Evolutionary conservation across 2,888 invertebrate genomes (phyloP), one percentile per base, ranked within the genome.

Genomic region (Agrypnus murinus): DNA sequence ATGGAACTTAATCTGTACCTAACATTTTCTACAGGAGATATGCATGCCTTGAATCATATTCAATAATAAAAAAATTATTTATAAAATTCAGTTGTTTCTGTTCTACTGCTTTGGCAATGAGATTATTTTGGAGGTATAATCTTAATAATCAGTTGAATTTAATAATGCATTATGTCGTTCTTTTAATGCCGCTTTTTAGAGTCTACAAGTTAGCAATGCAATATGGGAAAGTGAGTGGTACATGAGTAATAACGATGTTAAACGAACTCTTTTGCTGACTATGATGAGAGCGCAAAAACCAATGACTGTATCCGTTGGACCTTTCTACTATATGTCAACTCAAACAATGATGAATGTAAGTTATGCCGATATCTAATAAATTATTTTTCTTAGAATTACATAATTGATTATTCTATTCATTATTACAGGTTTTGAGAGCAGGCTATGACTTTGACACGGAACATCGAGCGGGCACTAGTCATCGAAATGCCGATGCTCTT

Each of bases 271-370:
- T 10, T 15, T 46, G 10, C 17, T 17, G 4, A 36, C 59, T 8
- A 45, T 66, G 48, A 9, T 66, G 17, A 25, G 58, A 15, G 34
- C 66, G 2, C 59, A 60, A 31, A 32, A 17, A 25, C 48, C 66
- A n/a, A 12, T 66, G 0, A 34, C 1, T 12, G 17, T 66, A 34
- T 34, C 40, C 0, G 59, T 66, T 1, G 66, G 66, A n/a, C 34
- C 48, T 0, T 66, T 66, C 46, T 59, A 58, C 12, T 12, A 17
- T 17, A 66, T 66, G 66, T 66, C 66, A 12, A 57, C 45, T 12
- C 19, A 48, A 46, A 66, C 66, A 7, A 14, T 48, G 25, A 7
- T 66, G 9, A 59, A 17, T 4, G 66, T 66, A 59, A 31, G 50
- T 50, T n/a, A n/a, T n/a, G n/a, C n/a, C n/a, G n/a, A n/a, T n/a